Base-by-base conservation (phyloP, 2,113 vertebrate genomes). In the Diadophis punctatus region DNA sequence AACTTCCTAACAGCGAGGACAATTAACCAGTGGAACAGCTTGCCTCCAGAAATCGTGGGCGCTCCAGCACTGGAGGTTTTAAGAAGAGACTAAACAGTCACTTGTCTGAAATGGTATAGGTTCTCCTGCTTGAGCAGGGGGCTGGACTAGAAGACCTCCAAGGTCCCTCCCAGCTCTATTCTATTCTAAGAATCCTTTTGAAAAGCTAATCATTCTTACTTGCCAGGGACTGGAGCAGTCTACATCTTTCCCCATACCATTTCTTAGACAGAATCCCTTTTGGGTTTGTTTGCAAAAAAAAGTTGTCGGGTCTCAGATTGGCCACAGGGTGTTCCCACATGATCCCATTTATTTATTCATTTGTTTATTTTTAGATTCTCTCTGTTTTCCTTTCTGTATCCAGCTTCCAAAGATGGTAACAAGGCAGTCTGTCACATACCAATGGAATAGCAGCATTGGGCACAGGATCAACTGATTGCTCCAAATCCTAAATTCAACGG, bases 341-440 rank as follows among this genome's bases (percentile, higher is more conserved):
- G 2, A 3, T 3, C 85, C 12, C 22, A 87, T 14, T 48, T 91
- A 53, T 74, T 30, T 88, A 91, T 86, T 88, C 80, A 93, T 51
- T 20, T 34, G 43, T 86, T n/a, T 92, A 52, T 91, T 43, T 80
- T 80, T 80, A 43, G 34, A 80, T 20, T 22, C 93, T 90, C 68
- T 90, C 8, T 39, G 43, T 18, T 14, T 86, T 43, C 23, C 0
- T 0, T 58, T 58, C 86, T 55, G 90, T 34, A 0, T 51, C 94
- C 85, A 91, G 93, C 91, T 88, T 80, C 91, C 95, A 95, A 94
- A 92, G 80, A 94, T 0, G 7, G 93, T 74, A 30, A 60, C 7
- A 43, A 48, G 53, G 7, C n/a, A 80, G 87, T 3, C 30, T 16
- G 74, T n/a, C 63, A 49, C 55, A 86, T n/a, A 43, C 3, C 5